Percentiles rank a stretch among this genome's conserved stretches.
Evolutionary conservation across 2,888 invertebrate genomes (phyloP).

Genomic region (Lydus trimaculatus): DNA sequence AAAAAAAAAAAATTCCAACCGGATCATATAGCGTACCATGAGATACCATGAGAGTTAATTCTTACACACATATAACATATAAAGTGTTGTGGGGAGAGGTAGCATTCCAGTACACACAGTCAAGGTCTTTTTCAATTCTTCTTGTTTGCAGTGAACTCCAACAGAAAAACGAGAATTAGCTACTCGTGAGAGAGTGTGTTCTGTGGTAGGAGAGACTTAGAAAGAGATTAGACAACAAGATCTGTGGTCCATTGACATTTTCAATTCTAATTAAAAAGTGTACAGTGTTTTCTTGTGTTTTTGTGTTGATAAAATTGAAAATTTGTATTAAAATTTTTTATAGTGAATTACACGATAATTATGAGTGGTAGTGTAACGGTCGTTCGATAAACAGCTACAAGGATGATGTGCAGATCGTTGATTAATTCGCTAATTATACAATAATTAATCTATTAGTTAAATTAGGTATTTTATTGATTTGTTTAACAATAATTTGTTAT

Average conservation of each 20-base stretch:
- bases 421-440: not conserved
- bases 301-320: not conserved
- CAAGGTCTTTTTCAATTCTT: conserved; percentile 47
- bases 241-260: conserved; percentile 24
- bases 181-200: not conserved
- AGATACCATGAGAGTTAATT: not conserved
- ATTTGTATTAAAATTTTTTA: not conserved
- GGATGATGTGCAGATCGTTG: not conserved
- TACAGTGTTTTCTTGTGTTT: conserved; percentile 12
- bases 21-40: not conserved
- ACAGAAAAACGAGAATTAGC: conserved; percentile 1
- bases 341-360: not conserved
- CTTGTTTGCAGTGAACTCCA: conserved; percentile 25
- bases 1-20: not conserved
- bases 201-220: conserved; percentile 15
- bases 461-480: not conserved
- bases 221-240: conserved; percentile 30
- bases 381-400: not conserved
- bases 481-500: no score
- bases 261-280: not conserved
- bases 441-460: not conserved
- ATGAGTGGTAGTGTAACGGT: not conserved
- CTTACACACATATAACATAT: no score
- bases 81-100: conserved; percentile 29
- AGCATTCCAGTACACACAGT: conserved; percentile 45